Evolutionary conservation across 2,113 vertebrate species (phyloP), one percentile per base, ranked within the genome.

Genomic region (Lonchura striata): DNA sequence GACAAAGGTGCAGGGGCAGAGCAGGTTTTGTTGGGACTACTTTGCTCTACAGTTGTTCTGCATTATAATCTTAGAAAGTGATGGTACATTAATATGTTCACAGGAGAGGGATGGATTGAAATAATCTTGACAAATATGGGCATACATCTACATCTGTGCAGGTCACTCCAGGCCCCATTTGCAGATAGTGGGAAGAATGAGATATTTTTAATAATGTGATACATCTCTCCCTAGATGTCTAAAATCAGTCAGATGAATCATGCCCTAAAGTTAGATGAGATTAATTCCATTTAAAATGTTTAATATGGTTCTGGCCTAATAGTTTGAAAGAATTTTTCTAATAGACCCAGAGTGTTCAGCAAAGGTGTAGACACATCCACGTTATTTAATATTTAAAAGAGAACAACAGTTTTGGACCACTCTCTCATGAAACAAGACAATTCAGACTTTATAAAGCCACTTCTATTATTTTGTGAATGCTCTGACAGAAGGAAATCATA

Each of bases 241-340:
- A 52, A 83, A 94, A 88, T 78, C 91, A 75, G 82, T 93, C 35
- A 0, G 80, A 82, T 90, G 76, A 93, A 94, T 88, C 90, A 74
- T 95, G 91, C 80, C 94, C 91, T 94, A 27, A 88, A 95, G 92
- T 94, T 88, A 96, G 80, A 93, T 61, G 82, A 94, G 90, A 92
- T 85, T 13, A 93, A 96, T 92, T 95, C 72, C 49, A 75, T 97
- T 96, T 92, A 83, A 83, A 93, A 66, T 91, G 68, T 89, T 95
- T 95, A 91, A 94, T 88, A 77, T 50, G 46, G 25, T 94, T 93
- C 80, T 90, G 81, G 92, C 82, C 79, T 95, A 88, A 92, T 70
- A 86, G 63, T 87, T 96, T 65, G 64, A 86, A 90, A 86, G 89
- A 84, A 79, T 96, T 93, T 96, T 95, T 96, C 93, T 74, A 83